A percentile compares a stretch with the other conserved stretches of the same genome.
phyloP scores from a whole-genome alignment of 2,888 invertebrate species.

The Dicyrtomina minuta region DNA sequence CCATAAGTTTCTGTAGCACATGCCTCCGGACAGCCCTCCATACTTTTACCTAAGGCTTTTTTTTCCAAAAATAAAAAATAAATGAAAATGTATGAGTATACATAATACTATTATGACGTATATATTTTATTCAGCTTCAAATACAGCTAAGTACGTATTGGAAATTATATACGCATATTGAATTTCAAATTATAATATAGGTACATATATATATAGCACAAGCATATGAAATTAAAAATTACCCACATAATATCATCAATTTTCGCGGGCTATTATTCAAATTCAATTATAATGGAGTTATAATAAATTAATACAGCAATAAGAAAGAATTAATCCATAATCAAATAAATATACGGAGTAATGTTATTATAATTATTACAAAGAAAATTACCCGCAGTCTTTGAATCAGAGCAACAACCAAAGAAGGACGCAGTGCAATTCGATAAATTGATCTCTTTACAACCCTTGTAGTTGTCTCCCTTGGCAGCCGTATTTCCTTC shows the following conservation, averaged over 20 bases:
- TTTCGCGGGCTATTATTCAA: no score
- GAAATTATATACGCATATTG: no score
- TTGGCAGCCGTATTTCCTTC: slow-evolving; percentile 64
- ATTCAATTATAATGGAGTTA: no score
- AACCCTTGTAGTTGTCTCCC: slow-evolving; percentile 63
- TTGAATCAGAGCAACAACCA: slow-evolving; percentile 63
- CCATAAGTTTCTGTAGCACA: slow-evolving; percentile 67
- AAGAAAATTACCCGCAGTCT: slow-evolving; percentile 55
- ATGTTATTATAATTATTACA: no score
- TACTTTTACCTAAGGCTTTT: slow-evolving; percentile 67
- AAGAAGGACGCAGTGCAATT: slow-evolving; percentile 57
- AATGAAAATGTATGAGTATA: no score
- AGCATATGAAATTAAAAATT: no score
- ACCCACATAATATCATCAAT: no score
- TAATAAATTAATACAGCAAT: no score
- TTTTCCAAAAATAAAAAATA: slow-evolving; percentile 5
- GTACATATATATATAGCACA: background rate
- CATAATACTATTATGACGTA: no score
- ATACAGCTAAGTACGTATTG: no score
- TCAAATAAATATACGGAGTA: no score
- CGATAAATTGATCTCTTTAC: slow-evolving; percentile 56
- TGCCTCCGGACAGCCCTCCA: slow-evolving; percentile 72
- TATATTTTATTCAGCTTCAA: no score
- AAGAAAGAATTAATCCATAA: background rate
- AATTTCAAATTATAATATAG: background rate